Evolutionary conservation across 2,888 invertebrate genomes (phyloP), one percentile per base, ranked within the genome.

Genomic region (Coecobrya sp.): DNA sequence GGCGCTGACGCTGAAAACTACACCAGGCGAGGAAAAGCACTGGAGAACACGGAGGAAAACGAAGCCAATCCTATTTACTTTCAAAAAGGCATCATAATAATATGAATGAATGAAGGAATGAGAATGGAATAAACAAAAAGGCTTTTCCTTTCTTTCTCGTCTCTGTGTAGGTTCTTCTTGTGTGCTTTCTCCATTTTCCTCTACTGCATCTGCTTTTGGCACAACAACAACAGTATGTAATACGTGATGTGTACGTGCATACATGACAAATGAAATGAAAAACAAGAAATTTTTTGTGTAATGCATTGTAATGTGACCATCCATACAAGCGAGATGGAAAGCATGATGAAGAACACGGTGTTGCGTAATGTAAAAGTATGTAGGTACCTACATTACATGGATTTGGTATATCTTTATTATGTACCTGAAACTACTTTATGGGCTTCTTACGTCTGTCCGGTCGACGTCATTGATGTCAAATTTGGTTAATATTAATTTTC

Each of bases 101-200:
- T 91, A 86, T 91, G 86, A 91, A 91, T 86, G 90, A 90, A 86
- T 91, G 91, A 86, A 86, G 86, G 84, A 91, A 91, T 86, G 86
- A 91, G 91, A 79, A 91, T 68, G 45, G 91, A 86, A 91, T 91
- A 89, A 84, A 84, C 84, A 90, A 86, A 85, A 81, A 86, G 90
- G 62, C 16, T 90, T 81, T 85, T 76, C 62, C 76, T 85, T 22
- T 52, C 36, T 27, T 25, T 42, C 59, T 45, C 42, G 7, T 30
- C 11, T 52, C n/a, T 10, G 13, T 13, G 27, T 52, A 16, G 16
- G 4, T 25, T 79, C 27, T 59, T 55, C 55, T 55, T 55, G n/a
- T 81, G 81, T 81, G 30, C 81, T 59, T 81, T 55, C 81, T 76
- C 76, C 76, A 73, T 73, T 76, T 70, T 42, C 25, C 22, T 76